Percentiles rank a stretch among this genome's conserved stretches.
phyloP scores from a whole-genome alignment of 2,113 vertebrate genomes.

The Pterocles orientalis region DNA sequence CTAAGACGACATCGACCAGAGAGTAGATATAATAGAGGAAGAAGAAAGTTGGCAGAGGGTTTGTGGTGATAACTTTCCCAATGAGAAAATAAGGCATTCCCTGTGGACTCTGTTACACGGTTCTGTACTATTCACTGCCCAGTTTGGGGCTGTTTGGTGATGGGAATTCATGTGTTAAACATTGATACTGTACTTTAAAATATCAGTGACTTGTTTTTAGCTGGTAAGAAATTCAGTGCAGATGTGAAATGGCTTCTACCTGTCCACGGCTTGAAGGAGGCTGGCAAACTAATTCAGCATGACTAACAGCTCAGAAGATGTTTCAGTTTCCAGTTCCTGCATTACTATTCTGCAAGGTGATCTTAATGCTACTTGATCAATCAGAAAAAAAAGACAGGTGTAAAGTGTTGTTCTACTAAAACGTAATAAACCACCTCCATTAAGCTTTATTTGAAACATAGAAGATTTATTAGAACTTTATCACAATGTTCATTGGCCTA shows the following conservation, averaged over 20 bases:
- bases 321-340: not conserved
- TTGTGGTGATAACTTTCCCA: not conserved
- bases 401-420: conserved; percentile 2
- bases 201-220: not conserved
- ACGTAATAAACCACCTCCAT: not conserved
- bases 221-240: not conserved
- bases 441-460: not conserved
- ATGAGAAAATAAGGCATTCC: not conserved
- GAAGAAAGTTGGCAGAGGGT: not conserved
- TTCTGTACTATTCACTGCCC: not conserved
- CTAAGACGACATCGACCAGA: not conserved
- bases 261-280: not conserved
- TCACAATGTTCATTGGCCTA: not conserved
- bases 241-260: not conserved
- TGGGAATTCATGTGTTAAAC: not conserved
- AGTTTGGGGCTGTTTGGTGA: not conserved
- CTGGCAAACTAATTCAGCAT: not conserved
- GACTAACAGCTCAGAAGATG: not conserved
- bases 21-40: not conserved
- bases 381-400: not conserved
- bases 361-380: not conserved
- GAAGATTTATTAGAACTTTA: not conserved
- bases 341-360: not conserved
- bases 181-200: not conserved
- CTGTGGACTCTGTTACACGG: not conserved